These are phyloP conservation scores for Ascidia mentula DNA, from an alignment of 23 tunicate genomes.

Conservation along the genomic window DNA sequence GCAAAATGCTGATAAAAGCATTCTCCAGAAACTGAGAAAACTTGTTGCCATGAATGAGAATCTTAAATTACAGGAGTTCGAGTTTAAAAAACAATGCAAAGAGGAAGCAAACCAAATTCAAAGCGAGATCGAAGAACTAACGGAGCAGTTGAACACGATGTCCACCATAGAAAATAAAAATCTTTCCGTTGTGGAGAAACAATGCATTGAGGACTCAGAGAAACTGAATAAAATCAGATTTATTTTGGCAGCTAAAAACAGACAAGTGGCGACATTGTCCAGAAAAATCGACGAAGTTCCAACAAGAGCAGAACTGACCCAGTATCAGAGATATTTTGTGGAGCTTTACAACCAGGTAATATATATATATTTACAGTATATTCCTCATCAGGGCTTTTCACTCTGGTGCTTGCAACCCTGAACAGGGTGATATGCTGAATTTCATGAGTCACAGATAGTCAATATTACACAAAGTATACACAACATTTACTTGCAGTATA, in stretches of 20 bases:
- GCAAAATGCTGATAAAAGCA: conserved; percentile 45
- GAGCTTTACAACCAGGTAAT: conserved; percentile 93
- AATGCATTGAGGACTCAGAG: conserved; percentile 55
- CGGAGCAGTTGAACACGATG: conserved; percentile 13
- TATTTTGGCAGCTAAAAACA: conserved; percentile 71
- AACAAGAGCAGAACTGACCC: conserved; percentile 91
- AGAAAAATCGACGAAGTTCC: conserved; percentile 95
- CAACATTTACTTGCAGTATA: too few relatives aligned
- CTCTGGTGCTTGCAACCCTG: too few relatives aligned
- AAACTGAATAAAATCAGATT: conserved; percentile 68
- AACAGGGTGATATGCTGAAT: too few relatives aligned
- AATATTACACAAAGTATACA: too few relatives aligned
- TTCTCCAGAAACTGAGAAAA: conserved; percentile 39
- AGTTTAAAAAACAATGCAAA: conserved; percentile 78
- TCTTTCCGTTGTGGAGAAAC: conserved; percentile 51
- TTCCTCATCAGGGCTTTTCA: too few relatives aligned
- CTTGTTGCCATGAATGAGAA: conserved; percentile 71
- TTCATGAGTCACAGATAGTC: too few relatives aligned
- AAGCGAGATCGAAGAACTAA: conserved; percentile 43
- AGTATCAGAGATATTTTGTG: conserved; percentile 80
- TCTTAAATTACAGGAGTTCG: conserved; percentile 66
- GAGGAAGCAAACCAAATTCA: conserved; percentile 55
- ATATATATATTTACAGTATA: too few relatives aligned
- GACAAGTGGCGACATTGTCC: conserved; percentile 48
- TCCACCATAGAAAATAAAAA: conserved; percentile 45